These are phyloP conservation scores for Odontomyia ornata DNA, from an alignment of 2,888 invertebrate genomes.

Conservation along the genomic window DNA sequence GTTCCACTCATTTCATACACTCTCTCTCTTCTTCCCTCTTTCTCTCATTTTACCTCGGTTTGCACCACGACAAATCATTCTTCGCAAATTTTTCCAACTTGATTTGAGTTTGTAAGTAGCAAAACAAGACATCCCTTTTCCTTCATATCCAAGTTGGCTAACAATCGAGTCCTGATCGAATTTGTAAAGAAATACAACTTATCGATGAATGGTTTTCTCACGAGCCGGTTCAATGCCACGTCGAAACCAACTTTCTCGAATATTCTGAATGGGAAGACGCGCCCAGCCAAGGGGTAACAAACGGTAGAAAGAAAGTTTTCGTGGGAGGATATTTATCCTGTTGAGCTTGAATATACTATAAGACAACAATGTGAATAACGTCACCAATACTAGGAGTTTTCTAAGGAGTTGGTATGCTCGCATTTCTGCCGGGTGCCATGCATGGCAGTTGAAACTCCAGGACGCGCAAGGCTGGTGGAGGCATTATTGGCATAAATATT, in stretches of 20 bases:
- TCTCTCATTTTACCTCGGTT: too few species aligned
- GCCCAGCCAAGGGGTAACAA: neutral
- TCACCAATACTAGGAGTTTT: neutral
- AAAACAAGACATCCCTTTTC: neutral
- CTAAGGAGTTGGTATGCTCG: too few species aligned
- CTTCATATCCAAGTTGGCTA: neutral
- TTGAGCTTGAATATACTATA: constrained; percentile 22
- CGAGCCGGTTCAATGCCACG: neutral
- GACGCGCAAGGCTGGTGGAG: neutral
- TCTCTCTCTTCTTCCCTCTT: neutral
- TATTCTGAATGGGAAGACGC: too few species aligned
- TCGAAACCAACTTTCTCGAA: too few species aligned
- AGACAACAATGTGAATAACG: constrained; percentile 19
- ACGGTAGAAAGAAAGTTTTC: neutral
- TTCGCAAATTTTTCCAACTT: constrained; percentile 3
- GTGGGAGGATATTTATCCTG: constrained; percentile 23
- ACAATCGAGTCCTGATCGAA: constrained; percentile 26
- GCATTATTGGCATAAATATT: constrained; percentile 47
- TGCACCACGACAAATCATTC: neutral
- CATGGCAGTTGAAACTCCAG: too few species aligned
- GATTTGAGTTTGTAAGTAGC: constrained; percentile 13
- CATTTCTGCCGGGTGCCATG: constrained; percentile 33
- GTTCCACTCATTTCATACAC: neutral
- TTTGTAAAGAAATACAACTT: constrained; percentile 29
- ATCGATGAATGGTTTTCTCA: constrained; percentile 4